Base-by-base conservation (phyloP, 2,888 invertebrate genomes). In the Caenorhabditis drosophilae region DNA sequence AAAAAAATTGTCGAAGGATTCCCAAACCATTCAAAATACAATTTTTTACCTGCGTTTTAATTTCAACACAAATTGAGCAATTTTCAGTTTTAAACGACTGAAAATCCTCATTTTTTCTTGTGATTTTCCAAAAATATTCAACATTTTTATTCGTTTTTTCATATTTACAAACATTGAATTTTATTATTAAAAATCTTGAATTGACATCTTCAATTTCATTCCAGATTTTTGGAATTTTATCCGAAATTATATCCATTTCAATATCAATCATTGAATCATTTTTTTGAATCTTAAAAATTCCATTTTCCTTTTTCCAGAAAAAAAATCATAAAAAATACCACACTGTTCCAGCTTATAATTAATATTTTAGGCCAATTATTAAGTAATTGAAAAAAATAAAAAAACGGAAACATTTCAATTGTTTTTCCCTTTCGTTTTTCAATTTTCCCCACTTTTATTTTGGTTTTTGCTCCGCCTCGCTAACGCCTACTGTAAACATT, bases 321-420 rank as follows among this genome's bases (percentile, higher is more conserved):
- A 42, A 12, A 42, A 2, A 3, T 25, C 42, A 9, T 4, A 7
- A 15, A 7, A 11, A n/a, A 3, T 36, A 62, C 48, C 49, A 53
- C 46, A 25, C 50, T 64, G 34, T 54, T 52, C 64, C 64, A 64
- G 18, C 47, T 55, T 31, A 64, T 41, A 0, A 64, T 23, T 15
- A 64, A 20, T 51, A 64, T 59, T 48, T 51, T 50, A 20, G 74
- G 74, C 38, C 69, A 55, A 44, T 71, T 74, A 27, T 67, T 67
- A 22, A 74, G 35, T 38, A 74, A 52, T 56, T 74, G 74, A 12
- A 74, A 61, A 38, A 74, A 68, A 44, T 71, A 70, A 25, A 71
- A 51, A 27, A 70, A 70, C 4, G 67, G 47, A 15, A 62, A 23
- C 62, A 62, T 54, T 36, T 34, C 31, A 31, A 9, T 31, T 12